Conservation (phyloP, 2,888 invertebrate species). For the Perizoma affinitatum region DNA sequence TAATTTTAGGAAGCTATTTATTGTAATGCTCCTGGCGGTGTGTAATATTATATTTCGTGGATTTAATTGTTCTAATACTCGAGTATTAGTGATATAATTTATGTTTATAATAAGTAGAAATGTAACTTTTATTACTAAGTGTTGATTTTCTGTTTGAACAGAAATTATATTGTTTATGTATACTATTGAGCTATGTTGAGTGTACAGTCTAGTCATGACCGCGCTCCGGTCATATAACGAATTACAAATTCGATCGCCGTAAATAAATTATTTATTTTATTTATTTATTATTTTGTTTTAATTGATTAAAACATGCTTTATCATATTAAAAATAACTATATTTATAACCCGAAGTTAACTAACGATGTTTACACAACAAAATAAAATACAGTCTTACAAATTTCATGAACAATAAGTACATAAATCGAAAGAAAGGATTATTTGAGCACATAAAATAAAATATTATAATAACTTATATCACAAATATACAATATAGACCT, state of each 20-base stretch:
- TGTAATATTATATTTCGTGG: conserved; percentile 79
- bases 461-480: conserved; percentile 72
- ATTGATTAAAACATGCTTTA: conserved; percentile 22
- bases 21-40: conserved; percentile 72
- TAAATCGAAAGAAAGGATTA: conserved; percentile 55
- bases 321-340: conserved; percentile 64
- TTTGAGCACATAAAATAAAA: conserved; percentile 53
- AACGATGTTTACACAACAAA: conserved; percentile 81
- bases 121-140: conserved; percentile 79
- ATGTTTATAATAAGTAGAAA: conserved; percentile 79
- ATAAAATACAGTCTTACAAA: conserved; percentile 83
- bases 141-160: conserved; percentile 81
- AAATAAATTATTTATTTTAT: conserved; percentile 83
- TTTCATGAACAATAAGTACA: conserved; percentile 82
- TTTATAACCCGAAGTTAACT: conserved; percentile 78
- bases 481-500: conserved; percentile 65
- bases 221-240: conserved; percentile 75
- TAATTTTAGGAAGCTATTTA: conserved; percentile 71
- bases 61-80: conserved; percentile 82
- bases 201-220: conserved; percentile 83
- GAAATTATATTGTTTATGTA: conserved; percentile 77
- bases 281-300: conserved; percentile 60
- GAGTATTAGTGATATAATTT: conserved; percentile 82
- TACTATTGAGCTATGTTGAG: conserved; percentile 77
- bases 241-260: conserved; percentile 71